Base-by-base conservation (phyloP, 2,888 invertebrate genomes). In the Apeira syringaria region DNA sequence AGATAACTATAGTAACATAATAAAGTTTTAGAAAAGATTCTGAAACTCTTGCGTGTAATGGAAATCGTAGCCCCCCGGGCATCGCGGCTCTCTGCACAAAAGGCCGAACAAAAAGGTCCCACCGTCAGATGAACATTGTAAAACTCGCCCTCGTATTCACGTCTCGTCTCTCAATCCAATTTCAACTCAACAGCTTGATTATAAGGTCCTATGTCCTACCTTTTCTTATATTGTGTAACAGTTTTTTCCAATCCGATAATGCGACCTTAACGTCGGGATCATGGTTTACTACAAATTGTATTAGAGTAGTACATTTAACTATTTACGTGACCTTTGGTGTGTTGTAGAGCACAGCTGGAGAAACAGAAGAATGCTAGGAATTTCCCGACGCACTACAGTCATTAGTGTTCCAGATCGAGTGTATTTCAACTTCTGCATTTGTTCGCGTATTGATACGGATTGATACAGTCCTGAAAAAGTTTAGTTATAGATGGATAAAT, bases 221-320 rank as follows among this genome's bases (percentile, higher is more conserved):
- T 10, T 22, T 43, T 33, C 51, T 49, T 59, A 64, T 71, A 66
- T 80, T 76, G 72, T 75, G 79, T 78, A 81, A 85, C 82, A 79
- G 83, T 87, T 87, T 86, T 85, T 86, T 85, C 82, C 86, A 85
- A 86, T 88, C 83, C 83, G 86, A 87, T 88, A 88, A 88, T 87
- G 85, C 83, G 82, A 86, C 85, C 85, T 86, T 87, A 85, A 84
- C 79, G 83, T 73, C 80, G 81, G 84, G 86, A 87, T 87, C 87
- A 86, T 87, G 87, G 87, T 87, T 88, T 87, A 88, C 87, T 88
- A 88, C 87, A 88, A 88, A 88, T 88, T 88, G 87, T 88, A 87
- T 88, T 85, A 86, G 84, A 86, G 85, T 79, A 84, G 85, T 83
- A 84, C 74, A 84, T 85, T 86, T 85, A 86, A 87, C 85, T 86